These are phyloP conservation scores for Gonatopus flavifemur DNA, from an alignment of 1,140 invertebrate genomes.

Conservation along the genomic window DNA sequence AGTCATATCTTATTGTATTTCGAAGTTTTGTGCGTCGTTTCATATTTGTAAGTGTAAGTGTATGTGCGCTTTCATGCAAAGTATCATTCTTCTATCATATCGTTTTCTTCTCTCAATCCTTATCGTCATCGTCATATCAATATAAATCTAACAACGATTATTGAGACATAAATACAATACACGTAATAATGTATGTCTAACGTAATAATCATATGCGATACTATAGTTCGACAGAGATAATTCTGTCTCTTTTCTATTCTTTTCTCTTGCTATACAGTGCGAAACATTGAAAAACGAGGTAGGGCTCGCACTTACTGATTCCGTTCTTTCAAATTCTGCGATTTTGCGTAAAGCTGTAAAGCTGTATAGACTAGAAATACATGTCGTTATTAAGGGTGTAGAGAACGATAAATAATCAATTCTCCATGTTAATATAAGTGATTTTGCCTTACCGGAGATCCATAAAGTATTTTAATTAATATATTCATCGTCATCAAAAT, in stretches of 20 bases:
- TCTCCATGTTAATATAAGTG: too few relatives aligned
- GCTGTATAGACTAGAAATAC: too few relatives aligned
- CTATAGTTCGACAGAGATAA: constrained; percentile 51
- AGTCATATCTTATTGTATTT: too few relatives aligned
- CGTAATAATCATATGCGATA: constrained; percentile 50
- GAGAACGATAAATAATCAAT: too few relatives aligned
- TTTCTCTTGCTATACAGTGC: constrained; percentile 2
- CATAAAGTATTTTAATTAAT: too few relatives aligned
- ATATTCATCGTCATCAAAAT: too few relatives aligned
- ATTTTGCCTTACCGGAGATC: too few relatives aligned
- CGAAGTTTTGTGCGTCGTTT: constrained; percentile 1
- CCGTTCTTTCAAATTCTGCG: too few relatives aligned
- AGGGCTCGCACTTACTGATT: constrained; percentile 20
- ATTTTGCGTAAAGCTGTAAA: too few relatives aligned
- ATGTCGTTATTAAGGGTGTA: too few relatives aligned
- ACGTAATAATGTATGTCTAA: constrained; percentile 51
- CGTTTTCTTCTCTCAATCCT: constrained; percentile 18
- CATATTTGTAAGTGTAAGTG: constrained; percentile 3
- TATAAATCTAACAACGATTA: constrained; percentile 56
- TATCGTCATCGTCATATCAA: constrained; percentile 37
- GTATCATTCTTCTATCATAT: constrained; percentile 11
- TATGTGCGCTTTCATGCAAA: constrained; percentile 3
- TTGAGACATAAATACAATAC: constrained; percentile 54
- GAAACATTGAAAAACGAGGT: not conserved
- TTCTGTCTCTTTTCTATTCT: constrained; percentile 15